These are phyloP conservation scores for Orbicella faveolata DNA, from an alignment of 64 coral and sea anemone genomes.

Conservation along the genomic window DNA sequence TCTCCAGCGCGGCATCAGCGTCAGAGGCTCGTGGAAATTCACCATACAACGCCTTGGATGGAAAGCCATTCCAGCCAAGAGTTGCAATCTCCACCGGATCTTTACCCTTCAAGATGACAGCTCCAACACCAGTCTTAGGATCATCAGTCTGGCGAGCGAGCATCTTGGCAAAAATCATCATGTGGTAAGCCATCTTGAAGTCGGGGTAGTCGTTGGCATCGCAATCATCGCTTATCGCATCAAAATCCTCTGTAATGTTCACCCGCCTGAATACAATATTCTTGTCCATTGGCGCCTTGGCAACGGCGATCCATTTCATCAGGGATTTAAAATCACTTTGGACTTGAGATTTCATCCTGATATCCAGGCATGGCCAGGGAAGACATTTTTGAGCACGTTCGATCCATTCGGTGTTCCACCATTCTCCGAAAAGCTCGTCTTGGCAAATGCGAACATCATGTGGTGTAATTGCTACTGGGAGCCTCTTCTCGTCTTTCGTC, in stretches of 20 bases:
- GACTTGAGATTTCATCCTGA: constrained; percentile 49
- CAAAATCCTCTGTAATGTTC: background rate
- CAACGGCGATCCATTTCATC: constrained; percentile 47
- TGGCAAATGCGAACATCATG: background rate
- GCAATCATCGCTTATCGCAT: background rate
- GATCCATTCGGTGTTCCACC: constrained; percentile 4
- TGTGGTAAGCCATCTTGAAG: constrained; percentile 15
- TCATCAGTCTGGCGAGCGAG: constrained; percentile 64
- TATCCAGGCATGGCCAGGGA: constrained; percentile 47
- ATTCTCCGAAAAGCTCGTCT: background rate
- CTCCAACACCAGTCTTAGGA: constrained; percentile 65
- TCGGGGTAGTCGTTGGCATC: background rate
- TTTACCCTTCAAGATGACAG: constrained; percentile 30
- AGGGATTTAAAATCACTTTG: constrained; percentile 31
- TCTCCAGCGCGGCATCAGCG: constrained; percentile 2
- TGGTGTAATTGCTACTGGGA: constrained; percentile 8
- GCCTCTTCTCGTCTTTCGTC: background rate
- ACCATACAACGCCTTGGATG: constrained; percentile 63
- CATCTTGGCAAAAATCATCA: constrained; percentile 53
- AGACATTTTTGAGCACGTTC: constrained; percentile 13
- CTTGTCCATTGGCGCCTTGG: constrained; percentile 14
- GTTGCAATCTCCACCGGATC: constrained; percentile 36
- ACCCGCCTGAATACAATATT: background rate
- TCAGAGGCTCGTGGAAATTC: constrained; percentile 62
- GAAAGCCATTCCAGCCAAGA: constrained; percentile 74